phyloP scores from a whole-genome alignment of 1,140 invertebrate genomes.

The Zaprionus inermis region DNA sequence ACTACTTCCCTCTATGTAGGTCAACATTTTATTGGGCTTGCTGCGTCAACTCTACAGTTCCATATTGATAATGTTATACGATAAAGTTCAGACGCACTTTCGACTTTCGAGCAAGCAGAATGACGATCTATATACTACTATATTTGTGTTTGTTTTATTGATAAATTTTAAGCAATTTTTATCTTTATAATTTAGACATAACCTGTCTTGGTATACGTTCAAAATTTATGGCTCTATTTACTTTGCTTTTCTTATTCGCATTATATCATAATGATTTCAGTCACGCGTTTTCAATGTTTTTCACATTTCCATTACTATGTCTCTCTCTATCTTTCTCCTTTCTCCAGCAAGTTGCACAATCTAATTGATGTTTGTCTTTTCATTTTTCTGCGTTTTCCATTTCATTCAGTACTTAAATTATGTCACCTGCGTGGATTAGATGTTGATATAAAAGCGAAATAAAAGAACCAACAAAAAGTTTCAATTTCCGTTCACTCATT shows the following conservation, averaged over 20 bases:
- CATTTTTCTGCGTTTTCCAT: conserved; percentile 4
- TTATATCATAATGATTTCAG: conserved; percentile 71
- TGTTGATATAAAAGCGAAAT: conserved; percentile 50
- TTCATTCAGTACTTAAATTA: conserved; percentile 49
- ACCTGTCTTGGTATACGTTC: conserved; percentile 12
- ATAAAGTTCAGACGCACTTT: conserved; percentile 45
- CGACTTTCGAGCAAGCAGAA: neutral
- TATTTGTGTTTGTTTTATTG: conserved; percentile 11
- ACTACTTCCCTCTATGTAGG: conserved; percentile 39
- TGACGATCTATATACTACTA: conserved; percentile 14
- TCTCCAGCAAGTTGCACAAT: conserved; percentile 28
- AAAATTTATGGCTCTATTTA: conserved; percentile 57
- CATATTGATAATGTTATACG: conserved; percentile 54
- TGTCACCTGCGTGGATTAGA: conserved; percentile 61
- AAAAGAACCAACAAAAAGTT: conserved; percentile 46
- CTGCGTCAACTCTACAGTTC: conserved; percentile 30
- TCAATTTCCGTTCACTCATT: conserved; percentile 74
- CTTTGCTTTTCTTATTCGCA: conserved; percentile 39
- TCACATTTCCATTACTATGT: conserved; percentile 7
- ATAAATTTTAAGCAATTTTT: conserved; percentile 41
- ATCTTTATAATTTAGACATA: conserved; percentile 33
- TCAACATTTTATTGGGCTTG: conserved; percentile 46
- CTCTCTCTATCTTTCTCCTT: conserved; percentile 21
- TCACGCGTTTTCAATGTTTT: conserved; percentile 63
- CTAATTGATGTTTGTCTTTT: conserved; percentile 22